Percentiles rank a stretch among this genome's conserved stretches.
These are phyloP conservation scores for Papilio machaon DNA, from an alignment of 1,140 invertebrate species.

Conservation along the genomic window DNA sequence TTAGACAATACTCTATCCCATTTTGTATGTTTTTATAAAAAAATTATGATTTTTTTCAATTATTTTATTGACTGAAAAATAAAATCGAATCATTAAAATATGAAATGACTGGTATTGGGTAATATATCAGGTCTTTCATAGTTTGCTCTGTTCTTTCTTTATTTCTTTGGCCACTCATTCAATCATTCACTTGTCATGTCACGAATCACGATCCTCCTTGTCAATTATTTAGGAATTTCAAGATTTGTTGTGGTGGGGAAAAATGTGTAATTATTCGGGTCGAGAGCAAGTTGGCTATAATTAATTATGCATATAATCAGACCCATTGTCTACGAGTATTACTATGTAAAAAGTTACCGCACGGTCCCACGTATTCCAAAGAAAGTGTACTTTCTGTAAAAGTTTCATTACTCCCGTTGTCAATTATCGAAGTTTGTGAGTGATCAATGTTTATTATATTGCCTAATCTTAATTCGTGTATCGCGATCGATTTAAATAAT, in stretches of 20 bases:
- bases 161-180: not conserved
- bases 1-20: too few relatives aligned
- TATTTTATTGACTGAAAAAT: too few relatives aligned
- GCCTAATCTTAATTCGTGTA: slow-evolving; percentile 20
- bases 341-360: slow-evolving; percentile 65
- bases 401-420: slow-evolving; percentile 40
- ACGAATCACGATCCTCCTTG: slow-evolving; percentile 47
- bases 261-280: slow-evolving; percentile 53
- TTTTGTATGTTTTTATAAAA: too few relatives aligned
- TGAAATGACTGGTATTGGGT: too few relatives aligned
- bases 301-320: slow-evolving; percentile 76
- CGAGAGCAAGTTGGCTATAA: slow-evolving; percentile 57
- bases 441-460: slow-evolving; percentile 38
- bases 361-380: slow-evolving; percentile 68
- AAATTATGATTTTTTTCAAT: too few relatives aligned
- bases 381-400: slow-evolving; percentile 69
- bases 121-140: too few relatives aligned
- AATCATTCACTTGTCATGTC: slow-evolving; percentile 63
- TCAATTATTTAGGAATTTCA: slow-evolving; percentile 51
- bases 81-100: too few relatives aligned
- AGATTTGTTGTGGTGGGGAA: slow-evolving; percentile 63
- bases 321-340: slow-evolving; percentile 66
- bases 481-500: slow-evolving; percentile 28
- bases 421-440: slow-evolving; percentile 29
- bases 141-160: not conserved